A percentile compares a stretch with the other conserved stretches of the same genome.
Evolutionary conservation across 2,113 vertebrate species (phyloP).

Genomic region (Peromyscus californicus): DNA sequence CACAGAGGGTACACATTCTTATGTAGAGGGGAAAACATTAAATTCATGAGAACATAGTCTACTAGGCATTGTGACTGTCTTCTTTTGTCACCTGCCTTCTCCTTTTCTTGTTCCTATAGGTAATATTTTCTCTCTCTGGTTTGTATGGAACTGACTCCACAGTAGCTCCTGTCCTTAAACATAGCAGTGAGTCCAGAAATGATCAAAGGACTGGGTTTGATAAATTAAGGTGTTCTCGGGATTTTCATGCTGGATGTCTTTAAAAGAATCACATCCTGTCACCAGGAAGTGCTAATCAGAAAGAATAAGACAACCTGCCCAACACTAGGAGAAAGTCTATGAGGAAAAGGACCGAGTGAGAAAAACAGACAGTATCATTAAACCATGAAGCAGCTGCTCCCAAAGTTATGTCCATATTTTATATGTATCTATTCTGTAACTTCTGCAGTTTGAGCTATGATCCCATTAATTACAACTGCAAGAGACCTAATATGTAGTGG

Average conservation of each 20-base stretch:
- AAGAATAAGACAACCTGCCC: not conserved
- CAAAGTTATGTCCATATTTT: not conserved
- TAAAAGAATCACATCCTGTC: not conserved
- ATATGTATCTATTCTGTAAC: constrained; percentile 45
- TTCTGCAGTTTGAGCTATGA: not conserved
- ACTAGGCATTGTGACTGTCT: not conserved
- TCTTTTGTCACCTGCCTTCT: constrained; percentile 8
- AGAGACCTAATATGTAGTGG: not conserved
- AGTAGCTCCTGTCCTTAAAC: not conserved
- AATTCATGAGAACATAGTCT: not conserved
- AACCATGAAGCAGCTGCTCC: not conserved
- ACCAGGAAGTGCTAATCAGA: not conserved
- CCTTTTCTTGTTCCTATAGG: not conserved
- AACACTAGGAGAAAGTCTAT: not conserved
- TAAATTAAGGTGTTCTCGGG: not conserved
- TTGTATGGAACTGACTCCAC: not conserved
- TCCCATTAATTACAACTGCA: constrained; percentile 45
- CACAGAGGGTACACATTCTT: not conserved
- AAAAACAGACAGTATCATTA: not conserved
- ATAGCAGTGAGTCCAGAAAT: constrained; percentile 35
- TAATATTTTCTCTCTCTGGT: not conserved
- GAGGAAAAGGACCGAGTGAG: not conserved
- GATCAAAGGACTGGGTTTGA: not conserved
- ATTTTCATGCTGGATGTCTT: not conserved
- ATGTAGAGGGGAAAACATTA: not conserved